Percentiles rank a stretch among this genome's conserved stretches.
Conservation (phyloP, 2,888 invertebrate genomes). For the Sthenelais limicola region DNA sequence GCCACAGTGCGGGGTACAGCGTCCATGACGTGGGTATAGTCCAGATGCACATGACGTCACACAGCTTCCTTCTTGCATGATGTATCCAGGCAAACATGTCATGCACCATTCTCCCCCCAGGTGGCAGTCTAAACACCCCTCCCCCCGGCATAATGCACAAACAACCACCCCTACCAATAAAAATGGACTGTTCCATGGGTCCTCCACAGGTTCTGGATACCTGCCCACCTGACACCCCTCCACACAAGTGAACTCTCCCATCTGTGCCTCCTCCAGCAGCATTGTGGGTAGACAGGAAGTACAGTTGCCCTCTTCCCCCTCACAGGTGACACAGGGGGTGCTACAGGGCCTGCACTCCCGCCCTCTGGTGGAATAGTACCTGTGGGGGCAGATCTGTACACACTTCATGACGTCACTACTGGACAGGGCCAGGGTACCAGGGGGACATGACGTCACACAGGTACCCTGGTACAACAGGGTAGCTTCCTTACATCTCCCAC, state of each 20-base stretch:
- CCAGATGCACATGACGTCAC: slow-evolving; percentile 7
- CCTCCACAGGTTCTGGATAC: too few species aligned
- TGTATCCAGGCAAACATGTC: slow-evolving; percentile 14
- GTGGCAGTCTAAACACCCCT: slow-evolving; percentile 9
- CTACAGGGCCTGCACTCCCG: too few species aligned
- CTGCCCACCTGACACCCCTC: background rate
- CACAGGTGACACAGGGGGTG: too few species aligned
- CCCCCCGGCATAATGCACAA: slow-evolving; percentile 26
- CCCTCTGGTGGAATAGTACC: background rate
- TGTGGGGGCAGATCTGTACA: background rate
- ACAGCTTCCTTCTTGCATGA: slow-evolving; percentile 20
- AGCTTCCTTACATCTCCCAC: too few species aligned
- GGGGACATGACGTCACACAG: slow-evolving; percentile 9
- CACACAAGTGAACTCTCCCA: background rate
- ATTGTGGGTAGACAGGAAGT: too few species aligned
- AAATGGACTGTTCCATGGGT: too few species aligned
- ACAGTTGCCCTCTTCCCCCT: too few species aligned
- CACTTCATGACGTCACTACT: slow-evolving; percentile 1
- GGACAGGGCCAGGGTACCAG: background rate
- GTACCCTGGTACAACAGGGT: slow-evolving; percentile 12
- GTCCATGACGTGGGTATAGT: background rate
- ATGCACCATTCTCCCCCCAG: slow-evolving; percentile 17
- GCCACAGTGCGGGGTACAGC: slow-evolving; percentile 29
- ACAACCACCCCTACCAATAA: too few species aligned
- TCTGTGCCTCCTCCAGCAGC: background rate